phyloP scores from a whole-genome alignment of 2,888 invertebrate genomes.

The Incurvaria masculella region DNA sequence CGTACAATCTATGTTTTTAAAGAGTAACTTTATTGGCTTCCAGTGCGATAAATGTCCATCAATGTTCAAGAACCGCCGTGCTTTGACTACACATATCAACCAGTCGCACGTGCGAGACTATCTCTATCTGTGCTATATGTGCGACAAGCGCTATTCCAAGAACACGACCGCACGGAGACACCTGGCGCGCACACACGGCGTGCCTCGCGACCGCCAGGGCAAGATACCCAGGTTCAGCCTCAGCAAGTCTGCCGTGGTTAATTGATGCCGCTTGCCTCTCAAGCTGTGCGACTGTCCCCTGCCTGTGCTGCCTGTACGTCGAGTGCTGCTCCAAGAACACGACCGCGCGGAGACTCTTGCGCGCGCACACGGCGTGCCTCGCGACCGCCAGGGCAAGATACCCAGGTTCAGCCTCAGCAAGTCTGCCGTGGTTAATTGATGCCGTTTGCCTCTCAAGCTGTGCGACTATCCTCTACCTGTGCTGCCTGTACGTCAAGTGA shows the following conservation, averaged over 20 bases:
- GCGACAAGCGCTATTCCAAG: background rate
- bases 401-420: background rate
- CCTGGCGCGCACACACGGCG: background rate
- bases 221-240: background rate
- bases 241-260: background rate
- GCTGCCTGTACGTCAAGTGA: too few species aligned
- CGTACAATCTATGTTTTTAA: too few species aligned
- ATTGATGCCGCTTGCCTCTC: too few species aligned
- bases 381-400: background rate
- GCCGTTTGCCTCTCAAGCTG: too few species aligned
- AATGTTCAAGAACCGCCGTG: background rate
- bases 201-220: background rate
- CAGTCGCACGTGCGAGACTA: background rate
- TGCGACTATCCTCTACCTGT: too few species aligned
- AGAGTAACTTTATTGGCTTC: background rate
- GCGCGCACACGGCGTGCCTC: background rate
- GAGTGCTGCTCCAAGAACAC: background rate
- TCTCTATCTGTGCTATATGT: background rate
- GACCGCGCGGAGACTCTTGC: background rate
- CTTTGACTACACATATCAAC: background rate
- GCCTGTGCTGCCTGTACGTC: background rate
- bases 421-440: background rate
- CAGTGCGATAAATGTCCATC: conserved; percentile 1
- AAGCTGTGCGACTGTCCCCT: too few species aligned
- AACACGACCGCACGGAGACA: background rate